phyloP scores from a whole-genome alignment of 2,888 invertebrate species.

The Habroteleia sp. region DNA sequence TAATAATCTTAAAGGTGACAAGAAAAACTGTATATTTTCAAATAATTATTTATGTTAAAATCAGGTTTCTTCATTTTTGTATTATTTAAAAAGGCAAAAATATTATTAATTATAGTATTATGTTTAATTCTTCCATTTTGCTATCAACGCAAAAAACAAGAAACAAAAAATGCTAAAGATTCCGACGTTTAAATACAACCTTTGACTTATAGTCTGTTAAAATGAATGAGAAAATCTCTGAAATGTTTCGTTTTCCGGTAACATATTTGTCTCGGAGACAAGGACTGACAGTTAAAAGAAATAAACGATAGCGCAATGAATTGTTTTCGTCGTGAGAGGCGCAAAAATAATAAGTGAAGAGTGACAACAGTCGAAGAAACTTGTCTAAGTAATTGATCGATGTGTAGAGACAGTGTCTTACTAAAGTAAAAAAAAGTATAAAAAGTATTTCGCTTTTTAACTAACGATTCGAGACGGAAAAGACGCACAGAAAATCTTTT shows the following conservation, averaged over 20 bases:
- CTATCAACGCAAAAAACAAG: too few species aligned
- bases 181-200: constrained; percentile 5
- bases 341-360: constrained; percentile 65
- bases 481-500: constrained; percentile 17
- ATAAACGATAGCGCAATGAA: constrained; percentile 43
- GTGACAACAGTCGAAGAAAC: constrained; percentile 66
- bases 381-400: constrained; percentile 75
- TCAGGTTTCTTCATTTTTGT: too few species aligned
- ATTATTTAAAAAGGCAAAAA: too few species aligned
- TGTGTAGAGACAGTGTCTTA: constrained; percentile 77
- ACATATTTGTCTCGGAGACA: constrained; percentile 46
- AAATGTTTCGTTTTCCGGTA: constrained; percentile 38
- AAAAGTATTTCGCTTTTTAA: constrained; percentile 75
- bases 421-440: constrained; percentile 61
- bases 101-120: too few species aligned
- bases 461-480: constrained; percentile 24
- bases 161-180: constrained; percentile 9
- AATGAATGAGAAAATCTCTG: constrained; percentile 43
- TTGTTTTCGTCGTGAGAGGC: constrained; percentile 58
- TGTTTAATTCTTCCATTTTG: too few species aligned
- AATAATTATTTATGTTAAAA: too few species aligned
- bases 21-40: too few species aligned
- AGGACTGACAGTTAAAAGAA: constrained; percentile 41
- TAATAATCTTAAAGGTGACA: too few species aligned
- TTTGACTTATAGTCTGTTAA: constrained; percentile 15